Evolutionary conservation across 1,140 invertebrate genomes (phyloP).

Genomic region (Tetramorium alpestre): DNA sequence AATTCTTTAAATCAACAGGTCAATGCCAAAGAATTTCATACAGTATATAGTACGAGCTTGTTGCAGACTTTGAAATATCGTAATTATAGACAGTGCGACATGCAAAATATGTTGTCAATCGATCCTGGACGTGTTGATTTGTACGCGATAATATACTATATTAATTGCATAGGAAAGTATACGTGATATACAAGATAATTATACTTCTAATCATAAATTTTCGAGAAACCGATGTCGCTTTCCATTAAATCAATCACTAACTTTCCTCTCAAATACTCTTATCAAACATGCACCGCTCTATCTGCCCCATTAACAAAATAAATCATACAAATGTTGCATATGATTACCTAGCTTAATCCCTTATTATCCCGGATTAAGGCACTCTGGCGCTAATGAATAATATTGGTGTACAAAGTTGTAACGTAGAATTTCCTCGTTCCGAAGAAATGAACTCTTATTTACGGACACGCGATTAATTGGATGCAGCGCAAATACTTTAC

Average conservation of each 20-base stretch:
- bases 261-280: not conserved
- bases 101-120: slow-evolving; percentile 23
- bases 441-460: not conserved
- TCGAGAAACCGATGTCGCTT: not conserved
- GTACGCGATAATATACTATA: not conserved
- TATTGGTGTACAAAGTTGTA: not conserved
- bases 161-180: slow-evolving; percentile 19
- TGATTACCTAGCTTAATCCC: slow-evolving; percentile 19
- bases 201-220: not conserved
- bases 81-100: slow-evolving; percentile 33
- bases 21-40: not conserved
- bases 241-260: not conserved
- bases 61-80: slow-evolving; percentile 19
- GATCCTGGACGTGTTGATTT: slow-evolving; percentile 7
- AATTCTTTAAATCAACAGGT: slow-evolving; percentile 9
- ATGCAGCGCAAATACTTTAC: not conserved
- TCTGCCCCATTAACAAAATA: not conserved
- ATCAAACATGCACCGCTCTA: too few relatives aligned
- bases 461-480: not conserved
- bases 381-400: not conserved
- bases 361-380: slow-evolving; percentile 17
- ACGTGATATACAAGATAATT: not conserved
- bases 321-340: not conserved
- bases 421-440: not conserved
- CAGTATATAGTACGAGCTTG: not conserved